phyloP scores from a whole-genome alignment of 1,140 invertebrate species.

The Akabosia matsudoensis region DNA sequence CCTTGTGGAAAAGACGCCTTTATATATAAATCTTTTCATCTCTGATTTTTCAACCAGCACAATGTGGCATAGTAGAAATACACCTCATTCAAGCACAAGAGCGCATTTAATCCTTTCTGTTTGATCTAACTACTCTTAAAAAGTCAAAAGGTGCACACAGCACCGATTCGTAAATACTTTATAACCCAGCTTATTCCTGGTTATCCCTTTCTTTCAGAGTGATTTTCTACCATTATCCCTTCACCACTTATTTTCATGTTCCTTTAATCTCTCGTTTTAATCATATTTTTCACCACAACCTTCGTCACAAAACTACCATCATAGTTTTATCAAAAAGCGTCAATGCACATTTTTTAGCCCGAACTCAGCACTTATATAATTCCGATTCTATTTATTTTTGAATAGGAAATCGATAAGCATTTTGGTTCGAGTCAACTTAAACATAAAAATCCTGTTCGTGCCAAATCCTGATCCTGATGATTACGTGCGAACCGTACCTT shows the following conservation, averaged over 20 bases:
- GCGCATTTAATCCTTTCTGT: neutral
- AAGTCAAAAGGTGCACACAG: constrained; percentile 15
- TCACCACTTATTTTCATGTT: neutral
- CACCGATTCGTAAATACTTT: constrained; percentile 8
- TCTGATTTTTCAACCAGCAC: neutral
- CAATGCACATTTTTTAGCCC: constrained; percentile 11
- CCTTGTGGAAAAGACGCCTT: constrained; percentile 12
- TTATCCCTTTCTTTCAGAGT: neutral
- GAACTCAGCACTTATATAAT: neutral
- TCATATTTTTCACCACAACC: neutral
- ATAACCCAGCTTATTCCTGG: neutral
- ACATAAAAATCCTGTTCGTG: constrained; percentile 1
- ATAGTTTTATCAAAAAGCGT: neutral
- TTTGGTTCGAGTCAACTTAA: neutral
- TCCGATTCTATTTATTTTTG: neutral
- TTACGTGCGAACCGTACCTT: too few species aligned
- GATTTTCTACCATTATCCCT: neutral
- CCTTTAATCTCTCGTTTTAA: neutral
- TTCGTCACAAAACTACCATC: neutral
- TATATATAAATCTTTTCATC: constrained; percentile 10
- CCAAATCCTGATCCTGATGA: neutral
- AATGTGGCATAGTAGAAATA: too few species aligned
- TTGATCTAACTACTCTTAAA: neutral
- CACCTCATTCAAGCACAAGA: too few species aligned
- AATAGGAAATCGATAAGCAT: neutral